phyloP scores from a whole-genome alignment of 2,113 vertebrate genomes.

The Protobothrops mucrosquamatus region DNA sequence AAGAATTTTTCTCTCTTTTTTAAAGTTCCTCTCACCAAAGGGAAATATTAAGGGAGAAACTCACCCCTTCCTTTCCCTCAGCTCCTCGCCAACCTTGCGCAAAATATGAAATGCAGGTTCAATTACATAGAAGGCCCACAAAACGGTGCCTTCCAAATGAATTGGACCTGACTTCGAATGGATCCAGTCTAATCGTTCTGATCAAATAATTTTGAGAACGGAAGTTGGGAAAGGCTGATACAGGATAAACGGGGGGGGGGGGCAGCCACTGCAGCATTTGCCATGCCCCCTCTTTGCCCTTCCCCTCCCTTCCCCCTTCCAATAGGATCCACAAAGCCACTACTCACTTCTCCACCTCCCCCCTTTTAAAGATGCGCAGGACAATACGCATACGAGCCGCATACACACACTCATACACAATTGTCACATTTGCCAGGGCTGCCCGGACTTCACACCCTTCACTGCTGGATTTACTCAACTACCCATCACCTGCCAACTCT shows the following conservation, averaged over 20 bases:
- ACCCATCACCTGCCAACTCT: neutral
- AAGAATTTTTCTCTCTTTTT: neutral
- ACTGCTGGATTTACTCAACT: neutral
- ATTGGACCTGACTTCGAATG: neutral
- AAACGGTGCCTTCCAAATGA: neutral
- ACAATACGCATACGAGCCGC: neutral
- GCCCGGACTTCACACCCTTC: neutral
- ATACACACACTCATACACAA: neutral
- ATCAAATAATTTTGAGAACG: neutral
- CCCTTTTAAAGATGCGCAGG: neutral
- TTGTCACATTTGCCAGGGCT: neutral
- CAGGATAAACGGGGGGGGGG: neutral
- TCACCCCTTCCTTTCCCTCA: neutral
- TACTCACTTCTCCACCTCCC: neutral
- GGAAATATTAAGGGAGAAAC: neutral
- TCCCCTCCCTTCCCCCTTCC: neutral
- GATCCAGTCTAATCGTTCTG: neutral
- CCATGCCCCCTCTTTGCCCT: neutral
- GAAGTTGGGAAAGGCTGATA: neutral
- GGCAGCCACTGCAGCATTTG: neutral
- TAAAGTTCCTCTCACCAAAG: neutral
- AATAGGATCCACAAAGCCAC: constrained; percentile 3
- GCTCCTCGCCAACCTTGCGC: neutral
- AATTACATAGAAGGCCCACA: neutral
- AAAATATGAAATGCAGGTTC: neutral